Conservation (phyloP, 2,888 invertebrate species). For the Andrena haemorrhoa region DNA sequence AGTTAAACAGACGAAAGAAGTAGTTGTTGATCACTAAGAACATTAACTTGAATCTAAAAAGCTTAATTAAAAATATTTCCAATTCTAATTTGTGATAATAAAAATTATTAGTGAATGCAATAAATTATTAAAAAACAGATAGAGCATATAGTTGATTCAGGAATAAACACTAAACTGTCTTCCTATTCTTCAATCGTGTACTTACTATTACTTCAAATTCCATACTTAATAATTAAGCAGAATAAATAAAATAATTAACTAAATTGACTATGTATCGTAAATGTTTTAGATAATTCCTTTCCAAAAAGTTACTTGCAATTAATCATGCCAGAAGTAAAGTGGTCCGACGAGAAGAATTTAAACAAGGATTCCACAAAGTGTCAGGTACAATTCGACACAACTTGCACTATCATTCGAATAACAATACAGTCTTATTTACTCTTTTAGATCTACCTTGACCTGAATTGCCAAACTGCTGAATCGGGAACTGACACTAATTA, state of each 20-base stretch:
- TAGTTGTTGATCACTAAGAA: too few species aligned
- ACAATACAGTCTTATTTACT: slow-evolving; percentile 17
- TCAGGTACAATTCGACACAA: slow-evolving; percentile 44
- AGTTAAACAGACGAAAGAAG: neutral
- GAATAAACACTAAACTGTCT: neutral
- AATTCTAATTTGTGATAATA: too few species aligned
- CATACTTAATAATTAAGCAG: neutral
- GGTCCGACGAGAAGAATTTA: neutral
- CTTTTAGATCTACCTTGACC: slow-evolving; percentile 64
- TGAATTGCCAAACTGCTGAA: slow-evolving; percentile 41
- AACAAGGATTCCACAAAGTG: slow-evolving; percentile 39
- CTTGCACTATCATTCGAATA: neutral
- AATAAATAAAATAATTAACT: neutral
- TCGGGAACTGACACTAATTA: slow-evolving; percentile 7
- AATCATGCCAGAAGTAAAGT: neutral
- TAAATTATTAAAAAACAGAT: too few species aligned
- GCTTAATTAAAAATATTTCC: too few species aligned
- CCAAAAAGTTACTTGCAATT: slow-evolving; percentile 11
- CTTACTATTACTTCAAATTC: neutral
- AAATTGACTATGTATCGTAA: neutral
- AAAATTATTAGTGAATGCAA: too few species aligned
- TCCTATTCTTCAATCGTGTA: neutral
- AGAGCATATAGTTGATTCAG: neutral
- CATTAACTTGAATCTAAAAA: too few species aligned
- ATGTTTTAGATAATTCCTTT: slow-evolving; percentile 37